These are phyloP conservation scores for Zaprionus tsacasi DNA, from an alignment of 1,140 invertebrate genomes.

Conservation along the genomic window DNA sequence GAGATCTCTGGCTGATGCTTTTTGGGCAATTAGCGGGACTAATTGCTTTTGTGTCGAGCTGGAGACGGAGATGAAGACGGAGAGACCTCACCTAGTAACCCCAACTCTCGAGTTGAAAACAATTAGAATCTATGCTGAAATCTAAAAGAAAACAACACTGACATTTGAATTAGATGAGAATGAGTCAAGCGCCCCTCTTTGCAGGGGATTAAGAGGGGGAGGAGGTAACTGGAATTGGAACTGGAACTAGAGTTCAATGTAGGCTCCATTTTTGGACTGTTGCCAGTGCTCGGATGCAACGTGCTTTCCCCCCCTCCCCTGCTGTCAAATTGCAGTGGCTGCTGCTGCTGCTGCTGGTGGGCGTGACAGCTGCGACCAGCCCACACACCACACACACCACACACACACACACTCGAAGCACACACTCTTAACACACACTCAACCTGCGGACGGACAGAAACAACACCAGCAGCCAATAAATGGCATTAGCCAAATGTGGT, in stretches of 20 bases:
- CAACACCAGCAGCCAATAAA: conserved; percentile 69
- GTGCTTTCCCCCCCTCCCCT: conserved; percentile 9
- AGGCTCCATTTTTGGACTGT: conserved; percentile 62
- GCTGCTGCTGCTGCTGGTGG: conserved; percentile 46
- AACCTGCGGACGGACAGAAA: conserved; percentile 28
- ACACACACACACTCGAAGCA: conserved; percentile 5
- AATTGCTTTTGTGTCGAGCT: conserved; percentile 65
- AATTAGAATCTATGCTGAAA: conserved; percentile 64
- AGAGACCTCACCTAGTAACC: conserved; percentile 71
- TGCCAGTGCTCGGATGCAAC: conserved; percentile 52
- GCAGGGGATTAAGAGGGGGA: neutral
- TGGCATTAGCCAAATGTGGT: conserved; percentile 79
- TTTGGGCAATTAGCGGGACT: conserved; percentile 68
- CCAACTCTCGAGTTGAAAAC: conserved; percentile 47
- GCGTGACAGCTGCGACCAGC: conserved; percentile 58
- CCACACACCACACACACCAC: conserved; percentile 49
- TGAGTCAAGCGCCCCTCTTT: conserved; percentile 10
- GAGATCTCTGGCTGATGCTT: conserved; percentile 30
- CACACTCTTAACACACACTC: conserved; percentile 8
- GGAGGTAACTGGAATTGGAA: conserved; percentile 10
- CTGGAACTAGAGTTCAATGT: conserved; percentile 36
- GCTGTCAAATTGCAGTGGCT: conserved; percentile 62
- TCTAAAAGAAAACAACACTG: conserved; percentile 44
- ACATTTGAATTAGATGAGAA: conserved; percentile 59
- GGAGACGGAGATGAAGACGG: neutral